Conservation (phyloP, 2,888 invertebrate species). For the Stegophylla sp. region DNA sequence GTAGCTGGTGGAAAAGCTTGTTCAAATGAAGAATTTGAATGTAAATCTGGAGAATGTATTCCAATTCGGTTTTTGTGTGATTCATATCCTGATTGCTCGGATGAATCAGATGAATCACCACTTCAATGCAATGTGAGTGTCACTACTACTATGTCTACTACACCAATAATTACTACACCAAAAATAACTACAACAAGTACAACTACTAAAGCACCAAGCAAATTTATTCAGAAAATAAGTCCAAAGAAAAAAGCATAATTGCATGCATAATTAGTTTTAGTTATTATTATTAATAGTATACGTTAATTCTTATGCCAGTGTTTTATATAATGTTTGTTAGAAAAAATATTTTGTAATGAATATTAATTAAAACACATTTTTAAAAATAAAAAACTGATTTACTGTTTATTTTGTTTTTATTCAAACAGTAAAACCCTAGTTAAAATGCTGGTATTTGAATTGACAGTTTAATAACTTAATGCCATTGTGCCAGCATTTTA, state of each 20-base stretch:
- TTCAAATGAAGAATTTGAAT: conserved; percentile 71
- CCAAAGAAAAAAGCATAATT: conserved; percentile 54
- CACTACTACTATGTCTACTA: conserved; percentile 30
- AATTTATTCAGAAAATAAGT: conserved; percentile 58
- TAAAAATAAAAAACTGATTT: conserved; percentile 21
- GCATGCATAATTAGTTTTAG: conserved; percentile 5
- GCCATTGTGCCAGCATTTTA: conserved; percentile 35
- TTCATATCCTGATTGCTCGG: conserved; percentile 71
- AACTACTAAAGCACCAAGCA: conserved; percentile 48
- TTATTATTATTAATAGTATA: conserved; percentile 10
- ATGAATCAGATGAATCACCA: conserved; percentile 71
- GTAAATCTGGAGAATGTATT: conserved; percentile 71
- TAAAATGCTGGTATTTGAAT: conserved; percentile 49
- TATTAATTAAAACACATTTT: not conserved
- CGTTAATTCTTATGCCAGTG: conserved; percentile 43
- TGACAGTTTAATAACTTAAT: conserved; percentile 24
- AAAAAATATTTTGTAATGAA: conserved; percentile 9
- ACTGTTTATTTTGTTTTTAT: conserved; percentile 19
- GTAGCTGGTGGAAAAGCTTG: conserved; percentile 66
- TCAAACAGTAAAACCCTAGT: conserved; percentile 8
- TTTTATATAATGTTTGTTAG: conserved; percentile 39
- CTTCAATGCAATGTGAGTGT: conserved; percentile 70
- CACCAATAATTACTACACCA: conserved; percentile 22
- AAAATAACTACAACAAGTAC: conserved; percentile 39
- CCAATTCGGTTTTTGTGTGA: conserved; percentile 73